Percentiles rank a stretch among this genome's conserved stretches.
Evolutionary conservation across 2,888 invertebrate genomes (phyloP).

Genomic region (Synergus gifuensis): DNA sequence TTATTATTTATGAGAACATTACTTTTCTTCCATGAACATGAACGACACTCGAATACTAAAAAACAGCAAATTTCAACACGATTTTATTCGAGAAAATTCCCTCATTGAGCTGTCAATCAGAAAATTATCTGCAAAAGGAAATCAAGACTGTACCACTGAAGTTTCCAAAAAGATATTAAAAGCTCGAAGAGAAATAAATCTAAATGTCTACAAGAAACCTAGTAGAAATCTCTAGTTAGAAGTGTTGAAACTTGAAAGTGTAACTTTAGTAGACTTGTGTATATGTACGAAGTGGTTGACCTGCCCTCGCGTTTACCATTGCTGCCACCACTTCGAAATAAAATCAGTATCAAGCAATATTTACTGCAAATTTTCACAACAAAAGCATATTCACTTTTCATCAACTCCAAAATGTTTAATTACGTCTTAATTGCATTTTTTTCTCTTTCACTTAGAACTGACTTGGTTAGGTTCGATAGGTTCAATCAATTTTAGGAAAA

Average conservation of each 20-base stretch:
- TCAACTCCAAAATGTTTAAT: neutral
- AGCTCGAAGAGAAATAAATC: neutral
- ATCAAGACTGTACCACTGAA: neutral
- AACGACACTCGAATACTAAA: neutral
- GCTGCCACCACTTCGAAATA: constrained; percentile 66
- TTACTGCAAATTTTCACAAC: constrained; percentile 9
- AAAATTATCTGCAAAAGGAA: neutral
- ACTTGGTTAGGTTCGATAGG: constrained; percentile 16
- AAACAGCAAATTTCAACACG: neutral
- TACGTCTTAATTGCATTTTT: neutral
- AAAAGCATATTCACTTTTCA: neutral
- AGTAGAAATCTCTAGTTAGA: constrained; percentile 4
- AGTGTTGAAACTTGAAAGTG: constrained; percentile 4
- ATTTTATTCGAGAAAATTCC: neutral
- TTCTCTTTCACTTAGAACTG: neutral
- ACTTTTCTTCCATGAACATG: neutral
- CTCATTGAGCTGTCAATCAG: neutral
- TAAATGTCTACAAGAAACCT: neutral
- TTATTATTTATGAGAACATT: constrained; percentile 14
- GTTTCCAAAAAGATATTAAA: neutral
- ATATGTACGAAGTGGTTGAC: constrained; percentile 68
- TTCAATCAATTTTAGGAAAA: neutral
- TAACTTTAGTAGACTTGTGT: constrained; percentile 43
- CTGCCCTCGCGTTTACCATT: constrained; percentile 70
- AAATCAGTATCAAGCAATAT: constrained; percentile 55